Evolutionary conservation across 2,888 invertebrate genomes (phyloP), one percentile per base, ranked within the genome.

Genomic region (Spisula solida): DNA sequence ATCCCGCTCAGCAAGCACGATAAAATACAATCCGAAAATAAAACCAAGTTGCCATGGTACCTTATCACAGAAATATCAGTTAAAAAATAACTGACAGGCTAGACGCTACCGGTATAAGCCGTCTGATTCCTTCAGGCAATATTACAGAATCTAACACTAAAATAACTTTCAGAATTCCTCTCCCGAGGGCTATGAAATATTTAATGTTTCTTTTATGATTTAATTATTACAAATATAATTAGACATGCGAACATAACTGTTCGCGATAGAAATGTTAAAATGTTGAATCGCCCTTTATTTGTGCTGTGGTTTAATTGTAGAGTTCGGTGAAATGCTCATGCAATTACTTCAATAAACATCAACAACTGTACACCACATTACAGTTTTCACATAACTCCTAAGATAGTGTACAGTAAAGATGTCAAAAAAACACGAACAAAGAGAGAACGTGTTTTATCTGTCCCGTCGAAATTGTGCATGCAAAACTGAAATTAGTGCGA

Each of bases 141-240:
- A 66, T n/a, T 66, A 8, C 25, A 25, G n/a, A 25, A 66, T 66
- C 60, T 66, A 66, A 66, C 25, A 25, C 56, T 20, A 56, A 20
- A 20, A 56, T 56, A 56, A 56, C 56, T 56, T 66, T 25, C 25
- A 4, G 60, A 66, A 66, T 25, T 0, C n/a, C 60, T 66, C 60
- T 66, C 25, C 25, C 25, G 60, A 66, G 25, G 25, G 25, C 60
- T 25, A 66, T 66, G 12, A 66, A 25, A 10, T n/a, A 5, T 25
- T 25, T 25, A 66, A 66, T 66, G 60, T 66, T 66, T 51, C 51
- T 12, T 66, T 66, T 66, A 66, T 66, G 60, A 66, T 25, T 66
- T 66, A 75, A 31, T 75, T 75, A 75, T 75, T 34, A 75, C 34
- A 34, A 75, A 34, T 34, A 75, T 34, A 14, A 75, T 75, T 31